Base-by-base conservation (phyloP, 2,797 vertebrate genomes). In the Ptychadena robeensis region DNA sequence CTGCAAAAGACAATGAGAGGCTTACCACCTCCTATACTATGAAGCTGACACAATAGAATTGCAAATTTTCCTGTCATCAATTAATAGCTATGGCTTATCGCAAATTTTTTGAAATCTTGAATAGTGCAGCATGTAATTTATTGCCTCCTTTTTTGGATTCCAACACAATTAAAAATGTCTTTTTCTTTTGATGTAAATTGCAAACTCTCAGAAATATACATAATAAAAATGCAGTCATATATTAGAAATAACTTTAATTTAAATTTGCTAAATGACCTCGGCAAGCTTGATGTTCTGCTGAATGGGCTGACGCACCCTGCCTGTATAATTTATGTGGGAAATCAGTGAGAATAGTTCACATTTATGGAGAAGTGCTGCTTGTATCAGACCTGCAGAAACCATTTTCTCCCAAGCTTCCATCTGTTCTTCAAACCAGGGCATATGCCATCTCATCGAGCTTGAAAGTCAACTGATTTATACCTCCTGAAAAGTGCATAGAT, bases 361-460 rank as follows among this genome's bases (percentile, higher is more conserved):
- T 93, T 93, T 91, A 92, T 91, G 89, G 90, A 92, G 92, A 86
- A 87, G 74, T 87, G 87, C 91, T 91, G 91, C 92, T 91, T 92
- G 90, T 91, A 91, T 90, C 90, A 90, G 90, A 90, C 91, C 92
- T 90, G 91, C 91, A 91, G 92, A 92, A 93, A 92, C 93, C 92
- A 90, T 93, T 92, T 92, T 75, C 90, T 91, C 93, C 90, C 90
- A 91, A 93, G 90, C 92, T 86, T 94, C 93, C 93, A 93, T 95
- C 93, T 95, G 94, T 92, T 94, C 93, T 92, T 92, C 91, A 90
- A 93, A 91, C 90, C 87, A 90, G 90, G 93, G 93, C 93, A 93
- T 94, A 94, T 93, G 93, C 92, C 91, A 91, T 89, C 91, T 89
- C 90, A 89, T 92, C 5, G 81, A 94, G 93, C 92, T 90, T 89